Evolutionary conservation across 1,140 invertebrate species (phyloP).

Genomic region (Brachionus manjavacas): DNA sequence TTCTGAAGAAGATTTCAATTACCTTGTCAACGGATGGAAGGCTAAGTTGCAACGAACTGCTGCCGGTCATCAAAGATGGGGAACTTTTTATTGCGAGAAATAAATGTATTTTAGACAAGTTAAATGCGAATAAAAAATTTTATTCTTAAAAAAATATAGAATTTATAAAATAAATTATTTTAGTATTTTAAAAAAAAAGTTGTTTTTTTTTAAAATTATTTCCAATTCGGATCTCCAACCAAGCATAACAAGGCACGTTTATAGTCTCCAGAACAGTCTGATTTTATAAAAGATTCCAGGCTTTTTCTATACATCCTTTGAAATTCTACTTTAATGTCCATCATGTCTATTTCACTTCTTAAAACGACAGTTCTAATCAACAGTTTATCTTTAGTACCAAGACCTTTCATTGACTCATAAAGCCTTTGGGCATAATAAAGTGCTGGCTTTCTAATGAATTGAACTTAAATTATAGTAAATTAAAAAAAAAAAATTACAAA

Average conservation of each 20-base stretch:
- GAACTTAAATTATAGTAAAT: neutral
- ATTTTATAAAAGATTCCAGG: slow-evolving; percentile 29
- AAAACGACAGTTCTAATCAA: slow-evolving; percentile 20
- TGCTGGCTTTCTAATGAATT: neutral
- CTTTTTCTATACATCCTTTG: slow-evolving; percentile 10
- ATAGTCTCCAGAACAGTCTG: slow-evolving; percentile 34
- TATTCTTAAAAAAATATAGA: neutral
- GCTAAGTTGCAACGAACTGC: slow-evolving; percentile 58
- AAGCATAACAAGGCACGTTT: slow-evolving; percentile 30
- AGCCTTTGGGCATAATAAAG: slow-evolving; percentile 32
- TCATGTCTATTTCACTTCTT: slow-evolving; percentile 44
- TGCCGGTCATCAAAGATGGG: slow-evolving; percentile 61
- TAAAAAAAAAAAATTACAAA: no score
- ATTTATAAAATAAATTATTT: neutral
- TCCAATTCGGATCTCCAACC: slow-evolving; percentile 37
- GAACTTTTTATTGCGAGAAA: slow-evolving; percentile 54
- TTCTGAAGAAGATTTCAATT: slow-evolving; percentile 56
- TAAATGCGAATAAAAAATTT: neutral
- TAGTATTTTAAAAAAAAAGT: neutral
- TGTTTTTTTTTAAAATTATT: neutral
- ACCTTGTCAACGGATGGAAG: slow-evolving; percentile 61
- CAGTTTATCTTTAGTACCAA: slow-evolving; percentile 25
- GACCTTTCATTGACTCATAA: slow-evolving; percentile 27
- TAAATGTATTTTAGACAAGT: neutral
- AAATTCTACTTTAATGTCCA: slow-evolving; percentile 40